Percentiles rank a stretch among this genome's conserved stretches.
These are phyloP conservation scores for Garra rufa DNA, from an alignment of 2,113 vertebrate genomes.

Conservation along the genomic window DNA sequence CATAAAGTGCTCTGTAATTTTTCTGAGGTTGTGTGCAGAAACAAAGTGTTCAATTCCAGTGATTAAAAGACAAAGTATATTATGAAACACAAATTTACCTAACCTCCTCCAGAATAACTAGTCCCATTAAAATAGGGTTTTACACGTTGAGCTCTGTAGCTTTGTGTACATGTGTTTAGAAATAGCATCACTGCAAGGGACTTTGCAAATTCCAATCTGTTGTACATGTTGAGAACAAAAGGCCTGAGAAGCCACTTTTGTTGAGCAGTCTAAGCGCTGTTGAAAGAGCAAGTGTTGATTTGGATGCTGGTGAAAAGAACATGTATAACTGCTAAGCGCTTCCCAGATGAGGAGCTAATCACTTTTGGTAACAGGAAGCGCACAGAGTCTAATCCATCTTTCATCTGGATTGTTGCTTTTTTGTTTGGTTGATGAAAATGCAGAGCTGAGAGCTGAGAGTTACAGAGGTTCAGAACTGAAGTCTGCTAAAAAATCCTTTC, in stretches of 20 bases:
- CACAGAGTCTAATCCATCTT: conserved; percentile 12
- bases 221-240: conserved; percentile 32
- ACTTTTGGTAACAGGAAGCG: background rate
- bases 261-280: conserved; percentile 17
- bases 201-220: conserved; percentile 12
- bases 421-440: background rate
- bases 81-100: background rate
- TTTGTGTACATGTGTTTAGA: conserved; percentile 18
- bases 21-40: background rate
- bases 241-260: conserved; percentile 25
- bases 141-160: conserved; percentile 6
- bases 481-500: background rate
- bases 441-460: background rate
- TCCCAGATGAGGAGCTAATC: conserved; percentile 35
- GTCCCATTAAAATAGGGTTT: background rate
- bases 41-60: background rate
- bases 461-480: background rate
- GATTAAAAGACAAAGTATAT: background rate
- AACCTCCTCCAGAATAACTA: background rate
- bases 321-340: conserved; percentile 17
- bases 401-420: background rate
- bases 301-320: conserved; percentile 20
- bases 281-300: conserved; percentile 24
- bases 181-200: conserved; percentile 16
- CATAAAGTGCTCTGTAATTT: background rate